Base-by-base conservation (phyloP, 2,888 invertebrate species). In the Amorpha juglandis region DNA sequence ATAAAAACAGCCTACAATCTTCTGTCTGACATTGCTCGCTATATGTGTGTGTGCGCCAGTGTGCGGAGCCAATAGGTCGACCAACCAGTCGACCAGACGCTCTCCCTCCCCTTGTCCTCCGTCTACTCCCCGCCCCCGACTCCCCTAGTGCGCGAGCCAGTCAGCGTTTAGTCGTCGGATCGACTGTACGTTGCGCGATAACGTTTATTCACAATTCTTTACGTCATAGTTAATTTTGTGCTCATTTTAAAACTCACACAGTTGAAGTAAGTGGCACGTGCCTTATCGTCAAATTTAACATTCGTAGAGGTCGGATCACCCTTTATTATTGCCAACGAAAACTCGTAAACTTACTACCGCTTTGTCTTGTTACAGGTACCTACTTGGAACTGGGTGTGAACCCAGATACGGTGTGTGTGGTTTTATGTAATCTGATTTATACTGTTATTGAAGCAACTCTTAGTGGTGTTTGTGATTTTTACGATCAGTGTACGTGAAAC, bases 301-400 rank as follows among this genome's bases (percentile, higher is more conserved):
- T 76, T 72, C 68, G 70, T 72, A 65, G 73, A 68, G 66, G 63
- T 66, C 67, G 63, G 76, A 77, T 73, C 69, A 72, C 70, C 63
- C 78, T 72, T 66, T 64, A 65, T 73, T 67, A 76, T 74, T 71
- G 71, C 72, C 62, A 75, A 77, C 71, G 68, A 72, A 70, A 79
- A 76, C 69, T 79, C 79, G 70, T 82, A 79, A 84, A 86, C 84
- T 90, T 83, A 90, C 83, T 79, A 83, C 78, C 79, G 90, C 91
- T 91, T 91, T 92, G 92, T 92, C 90, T 93, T 91, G 90, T 92
- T 92, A 86, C 92, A 93, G 92, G 92, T 92, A 92, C 88, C 86
- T 88, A 86, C 86, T 89, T 85, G 88, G 88, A 88, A 87, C 89
- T 88, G 91, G 92, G 92, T 93, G 92, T 92, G 92, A 91, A 85